These are phyloP conservation scores for Gallinago solitaria DNA, from an alignment of 2,797 vertebrate species.

Conservation along the genomic window DNA sequence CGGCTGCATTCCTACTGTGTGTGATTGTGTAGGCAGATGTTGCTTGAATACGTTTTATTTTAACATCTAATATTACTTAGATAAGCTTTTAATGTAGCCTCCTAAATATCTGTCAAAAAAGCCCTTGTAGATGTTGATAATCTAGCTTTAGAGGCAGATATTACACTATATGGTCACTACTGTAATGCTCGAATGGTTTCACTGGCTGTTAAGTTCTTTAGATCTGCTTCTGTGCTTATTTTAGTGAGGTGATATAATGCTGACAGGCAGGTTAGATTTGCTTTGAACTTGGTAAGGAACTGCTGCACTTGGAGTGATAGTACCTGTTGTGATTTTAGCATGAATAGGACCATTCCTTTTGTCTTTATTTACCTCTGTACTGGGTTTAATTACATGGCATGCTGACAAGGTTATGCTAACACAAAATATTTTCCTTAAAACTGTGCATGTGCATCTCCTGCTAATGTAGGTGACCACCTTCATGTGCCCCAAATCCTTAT, in stretches of 20 bases:
- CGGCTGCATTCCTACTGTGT: constrained; percentile 61
- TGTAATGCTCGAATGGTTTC: background rate
- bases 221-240: background rate
- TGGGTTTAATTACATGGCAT: background rate
- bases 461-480: background rate
- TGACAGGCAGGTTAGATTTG: background rate
- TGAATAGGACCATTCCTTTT: background rate
- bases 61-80: background rate
- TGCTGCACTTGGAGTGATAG: background rate
- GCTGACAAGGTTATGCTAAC: background rate
- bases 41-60: background rate
- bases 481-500: accelerated
- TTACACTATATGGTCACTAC: background rate
- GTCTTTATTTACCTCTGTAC: background rate
- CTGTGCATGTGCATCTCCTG: background rate
- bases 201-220: background rate
- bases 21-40: constrained; percentile 48
- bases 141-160: background rate
- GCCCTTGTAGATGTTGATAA: background rate
- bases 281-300: background rate
- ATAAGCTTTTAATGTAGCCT: background rate
- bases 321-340: background rate
- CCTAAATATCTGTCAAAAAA: background rate
- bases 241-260: background rate
- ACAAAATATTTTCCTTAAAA: background rate